Evolutionary conservation across 2,888 invertebrate species (phyloP).

Genomic region (Dasysyrphus tricinctus): DNA sequence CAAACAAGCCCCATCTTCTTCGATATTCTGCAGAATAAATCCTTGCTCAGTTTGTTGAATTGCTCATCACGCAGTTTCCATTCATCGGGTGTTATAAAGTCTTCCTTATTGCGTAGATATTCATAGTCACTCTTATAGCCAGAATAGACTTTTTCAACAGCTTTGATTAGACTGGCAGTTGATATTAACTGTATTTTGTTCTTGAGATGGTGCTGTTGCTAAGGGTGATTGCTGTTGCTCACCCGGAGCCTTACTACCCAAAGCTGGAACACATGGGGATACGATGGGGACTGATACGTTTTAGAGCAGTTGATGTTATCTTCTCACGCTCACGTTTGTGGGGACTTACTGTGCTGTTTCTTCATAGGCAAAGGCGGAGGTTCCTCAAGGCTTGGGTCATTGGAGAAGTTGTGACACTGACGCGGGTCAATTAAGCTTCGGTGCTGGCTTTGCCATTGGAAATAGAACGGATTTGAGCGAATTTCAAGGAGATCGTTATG

Average conservation of each 20-base stretch:
- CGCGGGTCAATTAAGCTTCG: conserved; percentile 82
- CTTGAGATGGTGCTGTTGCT: conserved; percentile 29
- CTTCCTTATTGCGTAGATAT: conserved; percentile 85
- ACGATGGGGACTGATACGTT: conserved; percentile 79
- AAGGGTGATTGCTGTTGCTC: conserved; percentile 52
- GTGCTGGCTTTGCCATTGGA: conserved; percentile 83
- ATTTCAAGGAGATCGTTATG: conserved; percentile 83
- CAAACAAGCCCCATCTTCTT: conserved; percentile 94
- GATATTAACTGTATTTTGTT: conserved; percentile 56
- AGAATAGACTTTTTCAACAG: conserved; percentile 81
- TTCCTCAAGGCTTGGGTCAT: conserved; percentile 85
- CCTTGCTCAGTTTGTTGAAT: conserved; percentile 89
- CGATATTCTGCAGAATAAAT: conserved; percentile 91
- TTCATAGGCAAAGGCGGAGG: conserved; percentile 96
- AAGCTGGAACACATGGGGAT: conserved; percentile 44
- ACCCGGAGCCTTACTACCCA: conserved; percentile 54
- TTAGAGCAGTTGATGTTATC: conserved; percentile 77
- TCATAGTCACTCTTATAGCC: conserved; percentile 90
- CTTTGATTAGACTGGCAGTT: conserved; percentile 79
- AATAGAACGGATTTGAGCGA: conserved; percentile 77
- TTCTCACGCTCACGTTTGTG: conserved; percentile 82
- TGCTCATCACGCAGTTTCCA: conserved; percentile 87
- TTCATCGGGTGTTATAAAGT: conserved; percentile 85
- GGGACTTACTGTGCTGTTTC: conserved; percentile 96
- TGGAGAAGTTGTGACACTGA: conserved; percentile 57